Evolutionary conservation across 2,113 vertebrate species (phyloP).

Genomic region (Tringa solitaria): DNA sequence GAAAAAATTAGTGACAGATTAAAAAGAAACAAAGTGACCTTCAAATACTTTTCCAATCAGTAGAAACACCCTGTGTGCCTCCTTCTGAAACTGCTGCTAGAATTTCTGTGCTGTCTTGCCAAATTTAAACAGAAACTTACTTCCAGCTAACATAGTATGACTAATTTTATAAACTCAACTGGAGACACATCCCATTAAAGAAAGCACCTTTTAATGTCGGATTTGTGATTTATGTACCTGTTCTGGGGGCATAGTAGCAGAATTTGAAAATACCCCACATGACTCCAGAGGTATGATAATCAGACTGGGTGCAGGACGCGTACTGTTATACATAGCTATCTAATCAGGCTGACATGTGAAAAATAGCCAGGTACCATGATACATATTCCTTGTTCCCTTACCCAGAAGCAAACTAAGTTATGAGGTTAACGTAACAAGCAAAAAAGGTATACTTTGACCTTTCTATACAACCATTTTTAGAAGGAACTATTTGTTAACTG

Average conservation of each 20-base stretch:
- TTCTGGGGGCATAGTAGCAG: background rate
- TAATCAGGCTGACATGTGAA: background rate
- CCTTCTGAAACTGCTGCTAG: background rate
- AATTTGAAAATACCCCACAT: background rate
- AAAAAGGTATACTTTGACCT: conserved; percentile 12
- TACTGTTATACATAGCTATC: background rate
- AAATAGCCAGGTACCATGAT: background rate
- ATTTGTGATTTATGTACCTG: background rate
- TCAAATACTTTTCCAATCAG: background rate
- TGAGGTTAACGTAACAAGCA: background rate
- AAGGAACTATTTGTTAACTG: conserved; percentile 51
- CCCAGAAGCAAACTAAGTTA: conserved; percentile 35
- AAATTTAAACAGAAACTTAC: background rate
- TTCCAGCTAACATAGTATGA: background rate
- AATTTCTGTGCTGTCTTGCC: background rate
- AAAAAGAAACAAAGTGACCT: background rate
- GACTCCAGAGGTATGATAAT: background rate
- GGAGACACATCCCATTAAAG: background rate
- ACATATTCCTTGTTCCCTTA: background rate
- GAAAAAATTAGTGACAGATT: background rate
- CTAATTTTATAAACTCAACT: background rate
- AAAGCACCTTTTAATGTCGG: background rate
- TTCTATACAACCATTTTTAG: conserved; percentile 24
- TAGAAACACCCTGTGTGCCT: background rate
- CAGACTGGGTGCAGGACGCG: fast-evolving